Conservation (phyloP, 2,888 invertebrate species). For the Ochlodes sylvanus region DNA sequence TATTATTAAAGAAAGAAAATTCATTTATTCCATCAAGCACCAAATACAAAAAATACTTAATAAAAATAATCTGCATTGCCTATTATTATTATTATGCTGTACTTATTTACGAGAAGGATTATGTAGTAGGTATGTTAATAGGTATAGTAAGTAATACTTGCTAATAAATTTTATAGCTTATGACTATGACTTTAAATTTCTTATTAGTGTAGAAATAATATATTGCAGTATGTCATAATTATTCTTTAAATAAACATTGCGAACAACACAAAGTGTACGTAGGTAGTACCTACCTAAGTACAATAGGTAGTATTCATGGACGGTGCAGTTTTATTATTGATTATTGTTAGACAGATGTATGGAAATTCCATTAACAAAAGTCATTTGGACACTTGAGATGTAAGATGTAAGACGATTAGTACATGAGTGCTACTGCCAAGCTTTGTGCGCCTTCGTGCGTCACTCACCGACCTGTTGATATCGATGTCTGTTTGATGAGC, state of each 20-base stretch:
- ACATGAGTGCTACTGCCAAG: slow-evolving; percentile 37
- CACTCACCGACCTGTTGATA: slow-evolving; percentile 70
- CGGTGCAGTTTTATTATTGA: too few relatives aligned
- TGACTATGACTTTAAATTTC: not conserved
- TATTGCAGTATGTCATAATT: not conserved
- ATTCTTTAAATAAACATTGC: too few relatives aligned
- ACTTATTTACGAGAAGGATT: too few relatives aligned
- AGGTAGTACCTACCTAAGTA: too few relatives aligned
- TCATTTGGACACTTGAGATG: slow-evolving; percentile 17
- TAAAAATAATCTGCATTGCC: too few relatives aligned
- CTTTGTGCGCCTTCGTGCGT: slow-evolving; percentile 39
- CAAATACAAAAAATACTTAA: too few relatives aligned
- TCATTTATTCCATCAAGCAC: too few relatives aligned
- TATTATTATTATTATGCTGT: too few relatives aligned
- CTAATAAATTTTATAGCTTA: not conserved
- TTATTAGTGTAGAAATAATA: not conserved
- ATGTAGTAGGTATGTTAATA: not conserved
- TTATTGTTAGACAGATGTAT: not conserved
- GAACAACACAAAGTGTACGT: too few relatives aligned
- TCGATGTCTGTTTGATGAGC: slow-evolving; percentile 65
- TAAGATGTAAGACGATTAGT: slow-evolving; percentile 14
- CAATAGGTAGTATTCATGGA: too few relatives aligned
- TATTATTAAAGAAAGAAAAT: too few relatives aligned
- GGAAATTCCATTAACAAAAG: not conserved
- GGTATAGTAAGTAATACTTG: not conserved